Evolutionary conservation across 2,113 vertebrate genomes (phyloP), one percentile per base, ranked within the genome.

Genomic region (Toxostoma redivivum): DNA sequence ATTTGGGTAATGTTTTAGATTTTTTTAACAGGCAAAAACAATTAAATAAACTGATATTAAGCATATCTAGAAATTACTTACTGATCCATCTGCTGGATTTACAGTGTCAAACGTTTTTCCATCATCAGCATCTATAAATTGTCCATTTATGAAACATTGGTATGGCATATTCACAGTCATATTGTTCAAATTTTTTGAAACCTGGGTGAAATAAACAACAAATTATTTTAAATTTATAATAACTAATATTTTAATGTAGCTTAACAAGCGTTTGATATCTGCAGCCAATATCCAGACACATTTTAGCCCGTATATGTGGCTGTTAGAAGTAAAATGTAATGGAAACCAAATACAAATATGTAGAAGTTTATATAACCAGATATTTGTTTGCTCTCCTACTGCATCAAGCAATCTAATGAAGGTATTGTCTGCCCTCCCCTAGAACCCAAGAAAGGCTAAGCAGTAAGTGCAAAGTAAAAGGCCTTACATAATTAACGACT

Each of bases 91-190:
- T 28, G 98, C 95, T 80, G 98, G 98, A 93, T 98, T 98, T 96
- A 98, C 71, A 21, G 98, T 98, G 77, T 98, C 95, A 1, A 97
- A 98, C 7, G 98, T 98, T 96, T 98, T 97, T 57, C 98, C 98
- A 64, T 97, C 97, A 40, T 98, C 98, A 23, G 98, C 97, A 86
- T 98, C 89, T 44, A 96, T 64, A 95, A 99, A 99, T 42, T 96
- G 94, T 9, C 98, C 98, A 24, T 98, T 98, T 92, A 99, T 98
- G 95, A 99, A 99, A 86, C 98, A 99, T 56, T 99, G 98, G 92
- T 98, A 96, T 4, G 98, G 98, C 97, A 99, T 98, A 83, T 98
- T 98, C 88, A 99, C 96, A 15, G 97, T 98, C 98, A 98, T 98
- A 62, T 97, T 97, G 83, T 98, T 98, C 51, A 98, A 74, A 51